Evolutionary conservation across 2,888 invertebrate genomes (phyloP).

Genomic region (Leptothorax acervorum): DNA sequence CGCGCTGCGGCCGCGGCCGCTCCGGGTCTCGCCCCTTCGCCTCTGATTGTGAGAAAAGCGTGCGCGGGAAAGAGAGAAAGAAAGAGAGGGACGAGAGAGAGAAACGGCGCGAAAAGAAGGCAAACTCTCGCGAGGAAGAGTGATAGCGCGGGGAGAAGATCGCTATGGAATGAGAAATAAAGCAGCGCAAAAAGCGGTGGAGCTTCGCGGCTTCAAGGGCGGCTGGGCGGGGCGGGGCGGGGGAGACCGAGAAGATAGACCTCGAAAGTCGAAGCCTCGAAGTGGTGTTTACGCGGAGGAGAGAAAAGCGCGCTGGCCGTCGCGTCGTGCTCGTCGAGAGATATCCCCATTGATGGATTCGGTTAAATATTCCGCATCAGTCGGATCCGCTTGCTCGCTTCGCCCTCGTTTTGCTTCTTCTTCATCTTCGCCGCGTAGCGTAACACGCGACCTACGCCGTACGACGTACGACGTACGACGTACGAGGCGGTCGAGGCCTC

Average conservation of each 20-base stretch:
- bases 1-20: constrained; percentile 7
- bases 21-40: constrained; percentile 46
- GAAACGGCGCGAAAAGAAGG: neutral
- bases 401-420: constrained; percentile 32
- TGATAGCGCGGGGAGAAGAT: constrained; percentile 21
- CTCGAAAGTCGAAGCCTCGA: neutral
- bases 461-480: too few relatives aligned
- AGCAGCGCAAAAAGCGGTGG: neutral
- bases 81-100: constrained; percentile 1
- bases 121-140: constrained; percentile 30
- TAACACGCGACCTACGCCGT: constrained; percentile 2
- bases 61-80: neutral
- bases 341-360: constrained; percentile 43
- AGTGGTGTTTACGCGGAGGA: constrained; percentile 19
- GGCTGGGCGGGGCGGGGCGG: neutral
- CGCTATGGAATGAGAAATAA: constrained; percentile 21
- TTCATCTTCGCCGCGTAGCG: neutral
- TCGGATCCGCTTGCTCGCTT: neutral
- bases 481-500: neutral
- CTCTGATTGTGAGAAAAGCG: constrained; percentile 24
- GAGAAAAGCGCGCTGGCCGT: constrained; percentile 10
- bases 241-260: neutral
- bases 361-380: neutral
- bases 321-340: neutral
- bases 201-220: neutral